Evolutionary conservation across 2,888 invertebrate genomes (phyloP), one percentile per base, ranked within the genome.

Genomic region (Heliconius charithonia): DNA sequence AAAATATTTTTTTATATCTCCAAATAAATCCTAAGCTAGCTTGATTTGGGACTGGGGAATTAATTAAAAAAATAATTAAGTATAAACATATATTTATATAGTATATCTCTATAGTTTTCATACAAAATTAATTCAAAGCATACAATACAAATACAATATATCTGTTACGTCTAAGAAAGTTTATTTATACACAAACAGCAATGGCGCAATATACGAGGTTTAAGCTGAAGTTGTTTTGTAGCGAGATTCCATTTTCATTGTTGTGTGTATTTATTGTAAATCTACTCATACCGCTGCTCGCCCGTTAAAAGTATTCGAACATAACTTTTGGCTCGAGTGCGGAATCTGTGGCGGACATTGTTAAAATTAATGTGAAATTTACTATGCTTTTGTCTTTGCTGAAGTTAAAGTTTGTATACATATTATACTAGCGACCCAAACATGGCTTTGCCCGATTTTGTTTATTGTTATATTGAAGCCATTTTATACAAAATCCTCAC

Each of bases 191-290:
- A 76, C 69, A 79, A 78, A 77, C 75, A 69, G 78, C 69, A 88
- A 86, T 59, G 63, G 75, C 63, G 67, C 87, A 87, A 86, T 88
- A 86, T 80, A 75, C 71, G 79, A 79, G 90, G 85, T 93, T 93
- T 93, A 93, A 92, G 93, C 89, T 90, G 89, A 94, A 95, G 89
- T 94, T 95, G 91, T 91, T 89, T 93, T 94, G 89, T 94, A 93
- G 89, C 91, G 90, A 91, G 93, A 93, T 93, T 93, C 93, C 92
- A 93, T 93, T 94, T 94, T 93, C 94, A 94, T 94, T 95, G 94
- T 94, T 94, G 93, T 91, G 92, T 92, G 93, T 95, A 94, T 95
- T 94, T 94, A 95, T 95, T 94, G 94, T 94, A 93, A 93, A 94
- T 93, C 92, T 93, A 93, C 94, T 95, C 94, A 94, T 94, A 93